Conservation (phyloP, 2,113 vertebrate species). For the Callipepla californica region DNA sequence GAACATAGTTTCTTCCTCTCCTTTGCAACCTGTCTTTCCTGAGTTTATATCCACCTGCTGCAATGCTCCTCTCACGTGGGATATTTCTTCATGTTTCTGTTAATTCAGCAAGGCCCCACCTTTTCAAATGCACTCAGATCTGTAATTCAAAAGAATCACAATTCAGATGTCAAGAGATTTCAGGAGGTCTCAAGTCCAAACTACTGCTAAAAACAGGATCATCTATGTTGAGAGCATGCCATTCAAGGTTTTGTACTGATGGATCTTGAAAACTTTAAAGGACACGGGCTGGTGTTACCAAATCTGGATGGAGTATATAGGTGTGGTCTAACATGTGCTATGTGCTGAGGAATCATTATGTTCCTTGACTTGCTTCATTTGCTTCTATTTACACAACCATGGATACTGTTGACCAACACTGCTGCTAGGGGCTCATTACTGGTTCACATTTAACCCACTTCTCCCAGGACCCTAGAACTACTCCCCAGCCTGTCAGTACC, state of each 20-base stretch:
- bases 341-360: background rate
- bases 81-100: background rate
- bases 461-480: background rate
- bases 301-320: background rate
- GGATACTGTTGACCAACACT: background rate
- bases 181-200: background rate
- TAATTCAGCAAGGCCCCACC: background rate
- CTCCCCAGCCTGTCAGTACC: background rate
- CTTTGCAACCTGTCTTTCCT: background rate
- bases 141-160: background rate
- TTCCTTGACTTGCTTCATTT: background rate
- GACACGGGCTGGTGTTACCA: background rate
- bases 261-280: background rate
- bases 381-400: background rate
- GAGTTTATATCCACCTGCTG: background rate
- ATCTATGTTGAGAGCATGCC: too few species aligned
- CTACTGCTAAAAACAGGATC: background rate
- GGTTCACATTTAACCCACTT: background rate
- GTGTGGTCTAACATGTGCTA: background rate
- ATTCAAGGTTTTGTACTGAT: background rate
- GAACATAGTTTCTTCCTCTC: background rate
- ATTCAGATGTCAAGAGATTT: background rate
- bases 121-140: background rate
- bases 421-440: background rate
- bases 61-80: fast-evolving